A percentile compares a stretch with the other conserved stretches of the same genome.
Conservation (phyloP, 92 coral and sea anemone species). For the Heliopora coerulea region DNA sequence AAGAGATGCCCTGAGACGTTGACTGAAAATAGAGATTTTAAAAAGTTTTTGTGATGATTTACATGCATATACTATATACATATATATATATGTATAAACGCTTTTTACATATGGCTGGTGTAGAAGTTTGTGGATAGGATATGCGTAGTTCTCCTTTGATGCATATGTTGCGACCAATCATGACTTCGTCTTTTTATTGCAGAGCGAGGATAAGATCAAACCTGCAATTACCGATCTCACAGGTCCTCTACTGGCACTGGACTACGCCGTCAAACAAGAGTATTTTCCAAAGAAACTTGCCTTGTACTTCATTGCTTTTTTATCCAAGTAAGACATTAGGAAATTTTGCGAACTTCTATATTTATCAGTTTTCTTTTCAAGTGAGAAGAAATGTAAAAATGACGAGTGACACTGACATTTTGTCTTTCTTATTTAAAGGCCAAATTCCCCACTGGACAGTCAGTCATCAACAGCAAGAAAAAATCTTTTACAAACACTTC, state of each 20-base stretch:
- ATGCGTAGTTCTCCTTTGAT: neutral
- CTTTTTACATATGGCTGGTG: no score
- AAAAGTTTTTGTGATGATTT: no score
- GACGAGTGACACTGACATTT: no score
- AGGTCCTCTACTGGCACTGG: slow-evolving; percentile 75
- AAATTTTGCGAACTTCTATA: neutral
- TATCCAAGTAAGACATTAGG: slow-evolving; percentile 64
- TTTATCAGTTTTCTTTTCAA: neutral
- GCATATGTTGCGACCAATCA: neutral
- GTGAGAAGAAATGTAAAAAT: neutral
- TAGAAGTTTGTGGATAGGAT: no score
- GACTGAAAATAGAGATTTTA: no score
- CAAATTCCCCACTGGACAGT: slow-evolving; percentile 53
- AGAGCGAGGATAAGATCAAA: slow-evolving; percentile 92
- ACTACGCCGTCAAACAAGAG: slow-evolving; percentile 80
- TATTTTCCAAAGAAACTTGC: slow-evolving; percentile 84
- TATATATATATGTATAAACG: no score
- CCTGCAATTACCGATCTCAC: slow-evolving; percentile 63
- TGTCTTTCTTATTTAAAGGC: slow-evolving; percentile 46
- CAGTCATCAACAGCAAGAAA: slow-evolving; percentile 53
- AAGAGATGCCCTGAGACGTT: no score
- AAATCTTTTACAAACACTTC: slow-evolving; percentile 70
- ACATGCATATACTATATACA: no score
- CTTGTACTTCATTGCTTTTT: slow-evolving; percentile 74
- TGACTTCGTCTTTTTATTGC: neutral